Evolutionary conservation across 2,888 invertebrate species (phyloP), one percentile per base, ranked within the genome.

Genomic region (Acrocera orbiculus): DNA sequence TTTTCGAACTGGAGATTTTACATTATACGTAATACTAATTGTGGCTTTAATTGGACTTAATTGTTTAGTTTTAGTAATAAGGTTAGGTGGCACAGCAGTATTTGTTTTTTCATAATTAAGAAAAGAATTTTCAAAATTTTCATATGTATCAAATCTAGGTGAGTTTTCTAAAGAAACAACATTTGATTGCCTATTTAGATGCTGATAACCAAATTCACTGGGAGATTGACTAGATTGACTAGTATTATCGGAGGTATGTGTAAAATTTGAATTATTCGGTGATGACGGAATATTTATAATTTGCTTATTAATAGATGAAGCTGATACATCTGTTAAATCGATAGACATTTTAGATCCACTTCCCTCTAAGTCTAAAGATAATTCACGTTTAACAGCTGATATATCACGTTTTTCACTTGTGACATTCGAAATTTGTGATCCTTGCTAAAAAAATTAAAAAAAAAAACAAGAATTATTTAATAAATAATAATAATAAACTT

Each of bases 1-100:
- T 3, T 48, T 40, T 17, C 35, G 46, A 2, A 63, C 65, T 0
- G 76, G 76, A 4, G 75, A 74, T 48, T 73, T 64, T 19, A 52
- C 36, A 39, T 54, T 63, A 49, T 76, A 77, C 3, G 73, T 76
- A 7, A 77, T 77, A 54, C 73, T 76, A 16, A 77, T 77, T 1
- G 77, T 77, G 3, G 76, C 75, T 48, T 74, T 67, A 1, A 76
- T 53, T 0, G 73, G 73, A 46, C 70, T 71, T 46, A 64, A 63
- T 8, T 63, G 44, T 1, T 64, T 64, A 3, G 58, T 56, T 25
- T 23, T 24, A 2, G 28, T 0, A 60, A 61, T 19, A 19, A 19
- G 5, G 5, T 5, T 19, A 7, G 23, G 5, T 56, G 56, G 38
- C 16, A 30, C 6, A 33, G 30, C n/a, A 40, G 19, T 3, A 29